Percentiles rank a stretch among this genome's conserved stretches.
These are phyloP conservation scores for Mantis religiosa DNA, from an alignment of 2,888 invertebrate species.

Conservation along the genomic window DNA sequence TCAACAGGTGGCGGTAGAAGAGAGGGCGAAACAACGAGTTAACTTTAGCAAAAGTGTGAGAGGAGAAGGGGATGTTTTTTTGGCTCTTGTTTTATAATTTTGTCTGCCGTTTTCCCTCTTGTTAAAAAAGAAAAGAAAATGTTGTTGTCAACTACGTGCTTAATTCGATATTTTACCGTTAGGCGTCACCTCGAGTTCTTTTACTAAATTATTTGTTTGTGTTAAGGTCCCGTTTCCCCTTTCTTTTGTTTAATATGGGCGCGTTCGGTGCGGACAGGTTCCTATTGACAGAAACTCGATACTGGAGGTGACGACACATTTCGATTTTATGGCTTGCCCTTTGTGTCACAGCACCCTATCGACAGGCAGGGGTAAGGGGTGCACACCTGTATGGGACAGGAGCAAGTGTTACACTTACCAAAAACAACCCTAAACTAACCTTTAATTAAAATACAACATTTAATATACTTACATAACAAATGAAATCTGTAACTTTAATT, in stretches of 20 bases:
- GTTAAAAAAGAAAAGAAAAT: background rate
- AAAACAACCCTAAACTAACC: too few relatives aligned
- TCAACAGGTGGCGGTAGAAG: conserved; percentile 22
- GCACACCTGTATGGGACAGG: too few relatives aligned
- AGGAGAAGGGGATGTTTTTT: background rate
- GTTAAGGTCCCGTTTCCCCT: background rate
- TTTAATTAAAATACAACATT: too few relatives aligned
- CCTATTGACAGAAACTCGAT: too few relatives aligned
- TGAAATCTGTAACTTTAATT: too few relatives aligned
- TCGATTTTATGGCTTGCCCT: too few relatives aligned
- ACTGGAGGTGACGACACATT: too few relatives aligned
- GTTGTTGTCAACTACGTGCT: conserved; percentile 4
- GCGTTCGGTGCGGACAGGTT: too few relatives aligned
- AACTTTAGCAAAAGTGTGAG: background rate
- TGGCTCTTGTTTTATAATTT: background rate
- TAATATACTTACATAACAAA: too few relatives aligned
- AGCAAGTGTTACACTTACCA: too few relatives aligned
- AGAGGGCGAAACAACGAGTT: background rate
- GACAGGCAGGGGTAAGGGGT: too few relatives aligned
- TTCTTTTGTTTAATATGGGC: background rate
- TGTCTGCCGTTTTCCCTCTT: background rate
- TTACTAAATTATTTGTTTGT: conserved; percentile 10
- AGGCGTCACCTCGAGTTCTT: background rate
- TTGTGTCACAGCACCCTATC: too few relatives aligned
- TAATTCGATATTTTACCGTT: background rate